phyloP scores from a whole-genome alignment of 2,113 vertebrate genomes.

The Caretta caretta region DNA sequence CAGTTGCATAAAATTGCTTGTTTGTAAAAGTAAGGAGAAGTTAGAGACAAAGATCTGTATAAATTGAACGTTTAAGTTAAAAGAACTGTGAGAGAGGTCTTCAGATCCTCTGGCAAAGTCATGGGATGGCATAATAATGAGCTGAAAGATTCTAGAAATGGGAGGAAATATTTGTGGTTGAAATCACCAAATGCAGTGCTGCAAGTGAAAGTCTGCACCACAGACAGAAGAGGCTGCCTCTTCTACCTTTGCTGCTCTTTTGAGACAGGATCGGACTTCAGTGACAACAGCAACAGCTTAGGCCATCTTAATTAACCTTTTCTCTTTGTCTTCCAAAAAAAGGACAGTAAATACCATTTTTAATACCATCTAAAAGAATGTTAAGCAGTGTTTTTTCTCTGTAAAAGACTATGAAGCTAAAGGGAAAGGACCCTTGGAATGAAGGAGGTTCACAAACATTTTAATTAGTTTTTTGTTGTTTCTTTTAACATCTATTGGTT shows the following conservation, averaged over 20 bases:
- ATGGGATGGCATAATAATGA: neutral
- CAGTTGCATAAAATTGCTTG: neutral
- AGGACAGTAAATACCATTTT: neutral
- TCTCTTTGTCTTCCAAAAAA: slow-evolving; percentile 29
- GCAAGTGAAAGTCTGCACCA: neutral
- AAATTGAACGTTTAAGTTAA: neutral
- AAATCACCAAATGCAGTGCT: neutral
- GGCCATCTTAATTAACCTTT: slow-evolving; percentile 53
- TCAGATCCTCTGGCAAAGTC: neutral
- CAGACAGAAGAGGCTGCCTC: slow-evolving; percentile 51
- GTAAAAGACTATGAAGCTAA: neutral
- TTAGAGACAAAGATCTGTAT: neutral
- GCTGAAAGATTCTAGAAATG: neutral
- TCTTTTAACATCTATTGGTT: neutral
- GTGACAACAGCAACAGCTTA: slow-evolving; percentile 54
- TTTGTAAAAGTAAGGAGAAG: neutral
- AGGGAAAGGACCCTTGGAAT: neutral
- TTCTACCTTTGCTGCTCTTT: slow-evolving; percentile 47
- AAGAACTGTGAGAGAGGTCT: neutral
- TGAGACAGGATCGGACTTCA: neutral
- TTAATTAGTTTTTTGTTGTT: neutral
- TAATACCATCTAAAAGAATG: neutral
- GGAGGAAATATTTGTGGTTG: neutral
- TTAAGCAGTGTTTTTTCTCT: neutral
- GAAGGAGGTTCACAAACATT: accelerated